Conservation (phyloP, 2,888 invertebrate species). For the Drymonia ruficornis region DNA sequence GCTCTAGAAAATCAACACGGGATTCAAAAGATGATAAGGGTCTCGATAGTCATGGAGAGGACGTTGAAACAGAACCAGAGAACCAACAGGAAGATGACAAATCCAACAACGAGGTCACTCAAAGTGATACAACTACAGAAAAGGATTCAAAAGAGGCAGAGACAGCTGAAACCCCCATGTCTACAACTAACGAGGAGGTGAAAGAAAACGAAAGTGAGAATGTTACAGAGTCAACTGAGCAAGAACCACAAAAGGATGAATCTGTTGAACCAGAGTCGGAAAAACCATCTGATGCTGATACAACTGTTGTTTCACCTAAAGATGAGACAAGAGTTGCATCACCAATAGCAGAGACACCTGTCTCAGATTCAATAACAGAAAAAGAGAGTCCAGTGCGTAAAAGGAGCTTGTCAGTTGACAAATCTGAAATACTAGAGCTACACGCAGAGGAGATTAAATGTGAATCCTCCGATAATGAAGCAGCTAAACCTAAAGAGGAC, state of each 20-base stretch:
- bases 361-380: constrained; percentile 12
- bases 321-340: constrained; percentile 55
- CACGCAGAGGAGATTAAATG: constrained; percentile 69
- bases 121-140: constrained; percentile 43
- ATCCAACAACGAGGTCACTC: constrained; percentile 48
- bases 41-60: constrained; percentile 64
- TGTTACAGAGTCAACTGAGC: constrained; percentile 29
- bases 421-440: constrained; percentile 69
- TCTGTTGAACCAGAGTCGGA: constrained; percentile 27
- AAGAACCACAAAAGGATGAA: constrained; percentile 28
- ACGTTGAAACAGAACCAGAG: constrained; percentile 44
- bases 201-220: constrained; percentile 39
- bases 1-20: constrained; percentile 60
- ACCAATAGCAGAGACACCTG: constrained; percentile 33
- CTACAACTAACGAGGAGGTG: constrained; percentile 63
- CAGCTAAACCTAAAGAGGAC: constrained; percentile 49
- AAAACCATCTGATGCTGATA: constrained; percentile 55
- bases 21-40: constrained; percentile 71
- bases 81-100: constrained; percentile 31
- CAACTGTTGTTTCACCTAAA: constrained; percentile 65
- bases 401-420: constrained; percentile 61
- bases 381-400: constrained; percentile 37
- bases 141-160: constrained; percentile 28
- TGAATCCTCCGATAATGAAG: constrained; percentile 60
- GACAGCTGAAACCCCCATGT: constrained; percentile 43